Percentiles rank a stretch among this genome's conserved stretches.
These are phyloP conservation scores for Podarcis cretensis DNA, from an alignment of 2,113 vertebrate genomes.

Conservation along the genomic window DNA sequence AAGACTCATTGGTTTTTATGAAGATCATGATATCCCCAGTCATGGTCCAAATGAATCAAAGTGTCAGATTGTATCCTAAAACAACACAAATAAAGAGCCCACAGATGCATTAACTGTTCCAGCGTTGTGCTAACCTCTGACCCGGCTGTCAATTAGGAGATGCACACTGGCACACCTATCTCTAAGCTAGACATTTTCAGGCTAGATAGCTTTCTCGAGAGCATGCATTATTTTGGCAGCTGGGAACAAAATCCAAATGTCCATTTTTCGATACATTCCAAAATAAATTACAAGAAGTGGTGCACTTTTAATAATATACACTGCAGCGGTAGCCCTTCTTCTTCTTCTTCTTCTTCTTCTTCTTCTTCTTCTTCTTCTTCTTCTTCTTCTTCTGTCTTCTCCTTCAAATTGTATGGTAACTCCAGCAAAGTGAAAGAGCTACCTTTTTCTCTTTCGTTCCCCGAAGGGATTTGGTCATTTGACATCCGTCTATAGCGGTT, in stretches of 20 bases:
- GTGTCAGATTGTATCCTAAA: background rate
- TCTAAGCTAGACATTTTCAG: background rate
- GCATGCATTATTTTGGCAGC: background rate
- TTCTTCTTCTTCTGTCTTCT: background rate
- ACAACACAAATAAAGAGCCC: background rate
- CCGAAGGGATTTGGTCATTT: background rate
- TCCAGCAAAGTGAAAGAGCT: background rate
- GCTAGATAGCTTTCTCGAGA: background rate
- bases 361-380: background rate
- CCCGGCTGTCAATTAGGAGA: background rate
- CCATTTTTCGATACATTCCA: background rate
- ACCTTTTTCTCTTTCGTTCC: background rate
- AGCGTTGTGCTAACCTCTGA: background rate
- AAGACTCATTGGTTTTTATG: slow-evolving; percentile 19
- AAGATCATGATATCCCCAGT: background rate
- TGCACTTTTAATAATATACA: background rate
- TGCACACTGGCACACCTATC: background rate
- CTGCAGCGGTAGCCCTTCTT: rapidly evolving
- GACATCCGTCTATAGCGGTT: background rate
- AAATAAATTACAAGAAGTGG: background rate
- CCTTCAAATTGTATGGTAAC: background rate
- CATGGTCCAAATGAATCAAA: background rate
- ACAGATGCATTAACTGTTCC: background rate
- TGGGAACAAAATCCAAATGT: background rate
- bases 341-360: background rate